Base-by-base conservation (phyloP, 2,888 invertebrate genomes). In the Euzetes globulus region DNA sequence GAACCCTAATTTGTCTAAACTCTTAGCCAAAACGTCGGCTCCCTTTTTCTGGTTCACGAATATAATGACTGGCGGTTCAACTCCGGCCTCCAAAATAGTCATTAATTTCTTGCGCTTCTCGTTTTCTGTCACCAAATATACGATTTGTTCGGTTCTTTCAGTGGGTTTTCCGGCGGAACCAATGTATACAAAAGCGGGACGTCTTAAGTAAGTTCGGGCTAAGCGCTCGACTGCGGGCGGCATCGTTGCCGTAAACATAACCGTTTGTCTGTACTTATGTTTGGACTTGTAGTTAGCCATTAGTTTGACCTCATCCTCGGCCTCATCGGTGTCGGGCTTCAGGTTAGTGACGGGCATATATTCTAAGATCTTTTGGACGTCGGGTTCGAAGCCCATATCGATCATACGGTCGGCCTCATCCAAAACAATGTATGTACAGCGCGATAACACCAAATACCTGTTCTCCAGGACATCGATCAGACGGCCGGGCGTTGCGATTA, bases 241-340 rank as follows among this genome's bases (percentile, higher is more conserved):
- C 99, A 99, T 99, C 78, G 99, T 99, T 3, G 99, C 99, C 71
- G 99, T 99, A 84, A 99, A 99, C 99, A 99, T 99, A 82, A 99
- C 99, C 80, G 99, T 99, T 90, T 97, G 97, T 82, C 97, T 87
- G 83, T 91, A 99, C 83, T 99, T 99, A 83, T 97, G 92, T 83
- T 95, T 97, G 0, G 94, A 89, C 81, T 91, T 89, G 81, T 97
- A 98, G 84, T 99, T 98, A 45, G 91, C 91, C 84, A 97, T 87
- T 74, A 99, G 85, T 79, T 91, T 89, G 63, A 88, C 87, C 74
- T 92, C 92, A 83, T 98, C 95, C 85, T 99, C 99, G 0, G 98
- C 98, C 79, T 97, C 98, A 80, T 99, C 99, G 0, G 91, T 89
- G 81, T 99, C 99, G 0, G 99, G 99, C 83, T 99, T 99, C 75